A percentile compares a stretch with the other conserved stretches of the same genome.
Conservation (phyloP, 2,888 invertebrate genomes). For the Sarcophaga variegata region DNA sequence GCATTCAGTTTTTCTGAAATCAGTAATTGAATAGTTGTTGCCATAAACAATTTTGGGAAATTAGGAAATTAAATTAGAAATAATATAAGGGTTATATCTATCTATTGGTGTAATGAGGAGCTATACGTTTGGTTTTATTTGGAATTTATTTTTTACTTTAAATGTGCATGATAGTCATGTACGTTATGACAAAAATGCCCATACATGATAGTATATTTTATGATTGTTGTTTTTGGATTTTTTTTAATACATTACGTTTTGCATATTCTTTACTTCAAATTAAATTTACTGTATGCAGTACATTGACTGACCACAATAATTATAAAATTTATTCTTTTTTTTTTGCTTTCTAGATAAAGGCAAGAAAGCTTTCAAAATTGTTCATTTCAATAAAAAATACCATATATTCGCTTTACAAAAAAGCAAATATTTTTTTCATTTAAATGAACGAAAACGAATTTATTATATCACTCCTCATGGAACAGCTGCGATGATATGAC, state of each 20-base stretch:
- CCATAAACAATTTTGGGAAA: no score
- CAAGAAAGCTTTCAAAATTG: constrained; percentile 47
- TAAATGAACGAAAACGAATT: constrained; percentile 25
- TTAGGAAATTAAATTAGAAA: no score
- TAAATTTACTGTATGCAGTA: background rate
- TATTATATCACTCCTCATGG: background rate
- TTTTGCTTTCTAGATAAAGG: constrained; percentile 32
- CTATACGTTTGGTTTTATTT: no score
- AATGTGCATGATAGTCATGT: background rate
- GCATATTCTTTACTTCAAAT: background rate
- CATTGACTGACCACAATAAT: constrained; percentile 52
- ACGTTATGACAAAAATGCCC: background rate
- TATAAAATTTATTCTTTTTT: background rate
- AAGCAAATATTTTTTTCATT: constrained; percentile 12
- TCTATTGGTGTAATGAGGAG: no score
- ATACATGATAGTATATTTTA: constrained; percentile 33
- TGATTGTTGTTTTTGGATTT: constrained; percentile 8
- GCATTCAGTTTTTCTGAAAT: no score
- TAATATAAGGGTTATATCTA: no score
- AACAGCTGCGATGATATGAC: constrained; percentile 14
- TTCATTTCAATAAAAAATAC: constrained; percentile 20
- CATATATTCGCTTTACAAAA: background rate
- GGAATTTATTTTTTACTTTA: background rate
- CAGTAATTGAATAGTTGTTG: no score
- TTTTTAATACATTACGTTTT: constrained; percentile 11